Conservation (phyloP, 2,888 invertebrate genomes). For the Tinea semifulvella region DNA sequence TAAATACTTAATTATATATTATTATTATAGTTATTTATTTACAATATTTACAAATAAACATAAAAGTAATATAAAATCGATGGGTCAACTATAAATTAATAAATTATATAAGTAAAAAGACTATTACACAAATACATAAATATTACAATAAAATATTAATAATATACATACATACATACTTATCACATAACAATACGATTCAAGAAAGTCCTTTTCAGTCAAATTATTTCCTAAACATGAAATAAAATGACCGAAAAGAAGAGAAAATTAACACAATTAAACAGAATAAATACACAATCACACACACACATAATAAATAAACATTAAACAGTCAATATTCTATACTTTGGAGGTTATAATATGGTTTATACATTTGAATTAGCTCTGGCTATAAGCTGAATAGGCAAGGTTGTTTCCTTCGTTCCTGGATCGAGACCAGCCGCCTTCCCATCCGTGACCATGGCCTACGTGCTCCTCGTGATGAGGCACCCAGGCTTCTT, state of each 20-base stretch:
- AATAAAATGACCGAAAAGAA: conserved; percentile 48
- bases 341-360: not conserved
- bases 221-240: conserved; percentile 28
- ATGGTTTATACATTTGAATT: not conserved
- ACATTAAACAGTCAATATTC: not conserved
- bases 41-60: conserved; percentile 10
- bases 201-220: conserved; percentile 42
- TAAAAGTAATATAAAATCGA: conserved; percentile 10
- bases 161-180: conserved; percentile 1
- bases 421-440: conserved; percentile 32
- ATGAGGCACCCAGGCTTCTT: conserved; percentile 25
- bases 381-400: conserved; percentile 36
- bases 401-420: conserved; percentile 51
- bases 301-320: not conserved
- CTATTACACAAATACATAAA: not conserved
- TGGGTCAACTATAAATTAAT: not conserved
- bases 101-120: not conserved
- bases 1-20: conserved; percentile 6
- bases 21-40: not conserved
- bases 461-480: conserved; percentile 23
- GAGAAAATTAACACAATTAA: conserved; percentile 25
- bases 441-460: conserved; percentile 35
- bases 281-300: conserved; percentile 27
- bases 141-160: not conserved
- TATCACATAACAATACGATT: conserved; percentile 11